Percentiles rank a stretch among this genome's conserved stretches.
These are phyloP conservation scores for Macrophya annulata DNA, from an alignment of 2,888 invertebrate genomes.

Conservation along the genomic window DNA sequence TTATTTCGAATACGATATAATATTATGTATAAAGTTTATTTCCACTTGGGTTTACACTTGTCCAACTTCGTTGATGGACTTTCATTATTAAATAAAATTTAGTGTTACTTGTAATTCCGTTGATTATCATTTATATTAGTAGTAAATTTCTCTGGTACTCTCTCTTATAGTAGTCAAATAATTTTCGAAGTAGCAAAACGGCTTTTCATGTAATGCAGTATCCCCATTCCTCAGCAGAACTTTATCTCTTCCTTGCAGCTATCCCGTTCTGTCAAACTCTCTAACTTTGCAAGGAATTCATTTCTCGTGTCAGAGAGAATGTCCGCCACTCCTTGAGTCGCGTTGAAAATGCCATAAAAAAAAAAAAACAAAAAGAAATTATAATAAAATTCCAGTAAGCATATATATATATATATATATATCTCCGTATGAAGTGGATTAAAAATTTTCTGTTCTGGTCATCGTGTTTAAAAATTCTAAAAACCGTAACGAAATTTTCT, in stretches of 20 bases:
- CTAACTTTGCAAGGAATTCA: slow-evolving; percentile 18
- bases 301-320: not conserved
- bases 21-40: not conserved
- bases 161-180: not conserved
- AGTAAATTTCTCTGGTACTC: not conserved
- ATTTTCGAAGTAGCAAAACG: not conserved
- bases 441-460: slow-evolving; percentile 15
- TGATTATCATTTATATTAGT: not conserved
- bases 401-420: not conserved
- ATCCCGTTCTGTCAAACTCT: not conserved
- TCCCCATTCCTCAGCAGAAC: not conserved
- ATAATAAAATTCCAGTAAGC: not conserved
- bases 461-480: slow-evolving; percentile 8
- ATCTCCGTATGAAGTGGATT: not conserved
- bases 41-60: not conserved
- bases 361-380: not conserved
- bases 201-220: not conserved
- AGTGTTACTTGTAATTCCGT: not conserved
- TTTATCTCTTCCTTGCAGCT: slow-evolving; percentile 13
- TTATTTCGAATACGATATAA: not conserved
- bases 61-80: not conserved
- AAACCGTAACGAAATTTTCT: not conserved
- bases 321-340: not conserved
- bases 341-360: slow-evolving; percentile 7
- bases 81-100: not conserved